Evolutionary conservation across 2,888 invertebrate genomes (phyloP).

Genomic region (Cataglyphis rosenhaueri): DNA sequence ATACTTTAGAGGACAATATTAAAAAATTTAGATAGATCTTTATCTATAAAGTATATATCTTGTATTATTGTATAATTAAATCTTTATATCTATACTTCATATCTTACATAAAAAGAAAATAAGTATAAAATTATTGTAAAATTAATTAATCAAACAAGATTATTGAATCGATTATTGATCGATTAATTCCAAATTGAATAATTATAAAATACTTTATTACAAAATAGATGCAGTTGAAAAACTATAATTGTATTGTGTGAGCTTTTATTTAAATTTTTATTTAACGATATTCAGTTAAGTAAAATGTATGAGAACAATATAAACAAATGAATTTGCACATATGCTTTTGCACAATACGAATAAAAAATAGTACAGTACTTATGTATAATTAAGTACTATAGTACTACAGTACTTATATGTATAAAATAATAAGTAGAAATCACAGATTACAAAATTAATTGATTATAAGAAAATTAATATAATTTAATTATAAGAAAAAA

Average conservation of each 20-base stretch:
- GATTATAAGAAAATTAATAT: no score
- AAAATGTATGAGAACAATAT: neutral
- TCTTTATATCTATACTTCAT: neutral
- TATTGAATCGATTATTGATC: neutral
- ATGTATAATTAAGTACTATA: no score
- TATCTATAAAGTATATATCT: neutral
- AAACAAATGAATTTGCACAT: neutral
- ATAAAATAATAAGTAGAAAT: slow-evolving; percentile 5
- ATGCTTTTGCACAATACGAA: neutral
- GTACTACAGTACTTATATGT: neutral
- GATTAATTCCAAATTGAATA: neutral
- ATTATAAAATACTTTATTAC: neutral
- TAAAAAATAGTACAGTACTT: neutral
- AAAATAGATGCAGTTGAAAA: neutral
- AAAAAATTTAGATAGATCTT: neutral
- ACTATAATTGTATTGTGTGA: neutral
- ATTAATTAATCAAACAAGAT: neutral
- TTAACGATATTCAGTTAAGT: neutral
- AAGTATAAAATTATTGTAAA: neutral
- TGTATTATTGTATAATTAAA: slow-evolving; percentile 13
- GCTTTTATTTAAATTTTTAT: slow-evolving; percentile 6
- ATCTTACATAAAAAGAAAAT: slow-evolving; percentile 11
- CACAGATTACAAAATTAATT: neutral
- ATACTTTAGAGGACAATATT: neutral
- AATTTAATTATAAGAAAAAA: neutral